Conservation (phyloP, 1,140 invertebrate species). For the Trachymyrmex cornetzi region DNA sequence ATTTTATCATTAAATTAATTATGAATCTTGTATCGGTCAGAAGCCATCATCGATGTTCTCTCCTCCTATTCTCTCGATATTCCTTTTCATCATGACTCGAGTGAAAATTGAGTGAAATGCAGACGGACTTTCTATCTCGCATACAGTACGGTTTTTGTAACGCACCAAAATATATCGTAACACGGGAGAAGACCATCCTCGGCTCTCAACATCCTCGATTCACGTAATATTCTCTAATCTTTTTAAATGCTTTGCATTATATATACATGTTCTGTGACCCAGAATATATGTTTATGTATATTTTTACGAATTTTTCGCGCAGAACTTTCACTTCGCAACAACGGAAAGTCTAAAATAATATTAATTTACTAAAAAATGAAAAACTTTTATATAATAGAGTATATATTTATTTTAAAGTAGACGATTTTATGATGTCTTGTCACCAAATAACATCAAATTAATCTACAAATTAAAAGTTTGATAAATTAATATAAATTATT, state of each 20-base stretch:
- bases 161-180: slow-evolving; percentile 7
- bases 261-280: not conserved
- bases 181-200: too few species aligned
- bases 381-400: not conserved
- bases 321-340: slow-evolving; percentile 7
- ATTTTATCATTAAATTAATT: slow-evolving; percentile 22
- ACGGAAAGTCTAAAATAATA: not conserved
- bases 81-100: slow-evolving; percentile 9
- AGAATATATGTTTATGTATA: not conserved
- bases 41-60: not conserved
- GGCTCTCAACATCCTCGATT: not conserved
- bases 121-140: slow-evolving; percentile 39
- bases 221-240: slow-evolving; percentile 21
- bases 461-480: not conserved
- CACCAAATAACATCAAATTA: too few species aligned
- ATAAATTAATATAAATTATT: not conserved
- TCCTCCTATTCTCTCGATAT: not conserved
- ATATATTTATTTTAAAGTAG: not conserved
- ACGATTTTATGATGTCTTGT: not conserved
- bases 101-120: slow-evolving; percentile 46
- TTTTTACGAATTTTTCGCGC: not conserved
- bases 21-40: not conserved
- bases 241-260: not conserved
- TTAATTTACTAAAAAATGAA: slow-evolving; percentile 14
- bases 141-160: not conserved